These are phyloP conservation scores for Betta splendens DNA, from an alignment of 2,797 vertebrate species.

Conservation along the genomic window DNA sequence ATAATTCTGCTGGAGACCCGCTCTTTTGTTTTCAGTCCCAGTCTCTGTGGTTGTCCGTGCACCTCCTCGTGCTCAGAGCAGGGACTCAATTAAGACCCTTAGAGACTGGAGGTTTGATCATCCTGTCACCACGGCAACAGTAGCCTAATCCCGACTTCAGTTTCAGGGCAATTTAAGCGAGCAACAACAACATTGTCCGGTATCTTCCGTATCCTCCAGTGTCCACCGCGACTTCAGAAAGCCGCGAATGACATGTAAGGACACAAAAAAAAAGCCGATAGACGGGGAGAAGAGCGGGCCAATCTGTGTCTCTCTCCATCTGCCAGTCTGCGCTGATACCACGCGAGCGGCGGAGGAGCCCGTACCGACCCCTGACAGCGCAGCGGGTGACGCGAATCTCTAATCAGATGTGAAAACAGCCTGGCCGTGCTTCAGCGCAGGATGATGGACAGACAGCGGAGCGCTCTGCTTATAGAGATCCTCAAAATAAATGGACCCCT, in stretches of 20 bases:
- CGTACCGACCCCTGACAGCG: constrained; percentile 44
- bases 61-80: constrained; percentile 37
- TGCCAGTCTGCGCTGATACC: constrained; percentile 43
- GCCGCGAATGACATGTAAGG: constrained; percentile 44
- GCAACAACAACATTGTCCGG: constrained; percentile 27
- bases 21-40: constrained; percentile 10
- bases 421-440: constrained; percentile 3
- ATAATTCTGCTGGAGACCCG: constrained; percentile 1
- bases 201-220: constrained; percentile 36
- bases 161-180: constrained; percentile 41
- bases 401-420: constrained; percentile 50
- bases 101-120: constrained; percentile 41
- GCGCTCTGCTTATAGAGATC: constrained; percentile 12
- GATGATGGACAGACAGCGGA: neutral
- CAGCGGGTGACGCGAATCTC: constrained; percentile 28
- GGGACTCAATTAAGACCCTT: constrained; percentile 54
- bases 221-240: constrained; percentile 41
- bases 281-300: constrained; percentile 34
- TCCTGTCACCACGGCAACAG: constrained; percentile 61
- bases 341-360: constrained; percentile 21
- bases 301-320: constrained; percentile 38
- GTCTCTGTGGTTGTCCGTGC: constrained; percentile 12
- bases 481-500: constrained; percentile 21
- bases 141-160: constrained; percentile 12
- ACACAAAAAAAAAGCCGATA: constrained; percentile 47